Percentiles rank a stretch among this genome's conserved stretches.
Conservation (phyloP, 2,888 invertebrate species). For the Idaea aversata region DNA sequence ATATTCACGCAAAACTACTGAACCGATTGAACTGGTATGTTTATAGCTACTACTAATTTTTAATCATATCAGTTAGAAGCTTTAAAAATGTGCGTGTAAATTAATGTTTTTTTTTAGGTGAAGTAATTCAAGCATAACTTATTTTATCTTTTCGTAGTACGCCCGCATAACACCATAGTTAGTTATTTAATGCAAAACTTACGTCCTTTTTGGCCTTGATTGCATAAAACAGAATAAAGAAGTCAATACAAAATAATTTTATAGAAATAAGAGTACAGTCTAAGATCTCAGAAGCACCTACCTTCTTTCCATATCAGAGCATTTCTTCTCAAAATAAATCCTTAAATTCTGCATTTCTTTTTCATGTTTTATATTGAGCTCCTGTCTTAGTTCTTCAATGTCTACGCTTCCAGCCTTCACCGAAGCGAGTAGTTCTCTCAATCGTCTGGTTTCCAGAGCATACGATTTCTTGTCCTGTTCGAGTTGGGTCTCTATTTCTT, state of each 20-base stretch:
- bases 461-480: slow-evolving; percentile 80
- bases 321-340: slow-evolving; percentile 90
- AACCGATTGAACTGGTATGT: too few species aligned
- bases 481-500: slow-evolving; percentile 68
- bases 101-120: background rate
- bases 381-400: slow-evolving; percentile 77
- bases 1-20: too few species aligned
- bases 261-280: background rate
- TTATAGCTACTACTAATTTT: too few species aligned
- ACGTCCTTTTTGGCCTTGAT: slow-evolving; percentile 50
- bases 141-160: background rate
- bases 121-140: background rate
- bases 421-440: slow-evolving; percentile 78
- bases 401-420: slow-evolving; percentile 81
- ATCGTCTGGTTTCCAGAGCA: slow-evolving; percentile 72
- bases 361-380: slow-evolving; percentile 83
- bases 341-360: slow-evolving; percentile 89
- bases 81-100: background rate
- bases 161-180: background rate
- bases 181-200: slow-evolving; percentile 29
- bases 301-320: slow-evolving; percentile 89
- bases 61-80: too few species aligned
- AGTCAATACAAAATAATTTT: slow-evolving; percentile 3
- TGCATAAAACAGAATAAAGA: slow-evolving; percentile 39
- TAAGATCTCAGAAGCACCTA: slow-evolving; percentile 46